A percentile compares a stretch with the other conserved stretches of the same genome.
Conservation (phyloP, 2,888 invertebrate genomes). For the Synergus umbraculus region DNA sequence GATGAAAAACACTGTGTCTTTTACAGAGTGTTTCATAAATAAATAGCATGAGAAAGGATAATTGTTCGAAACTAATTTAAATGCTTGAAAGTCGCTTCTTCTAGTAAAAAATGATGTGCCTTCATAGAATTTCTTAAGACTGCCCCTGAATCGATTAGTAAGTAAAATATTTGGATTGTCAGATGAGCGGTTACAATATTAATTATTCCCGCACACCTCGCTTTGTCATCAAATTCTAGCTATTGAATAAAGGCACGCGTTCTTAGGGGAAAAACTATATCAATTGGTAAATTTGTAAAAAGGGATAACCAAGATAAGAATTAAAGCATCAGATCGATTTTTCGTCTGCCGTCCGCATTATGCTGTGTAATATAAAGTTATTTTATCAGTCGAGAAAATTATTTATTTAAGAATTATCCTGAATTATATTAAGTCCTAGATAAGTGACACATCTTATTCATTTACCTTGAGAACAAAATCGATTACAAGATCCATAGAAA, state of each 20-base stretch:
- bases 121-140: constrained; percentile 10
- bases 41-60: background rate
- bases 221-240: background rate
- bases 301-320: background rate
- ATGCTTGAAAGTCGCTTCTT: background rate
- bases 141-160: constrained; percentile 30
- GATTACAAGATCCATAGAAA: background rate
- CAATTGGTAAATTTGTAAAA: background rate
- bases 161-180: constrained; percentile 7
- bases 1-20: background rate
- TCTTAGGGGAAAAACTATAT: constrained; percentile 14
- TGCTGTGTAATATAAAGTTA: constrained; percentile 31
- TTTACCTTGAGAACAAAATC: background rate
- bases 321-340: background rate
- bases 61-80: background rate
- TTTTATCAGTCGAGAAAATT: background rate
- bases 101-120: constrained; percentile 27
- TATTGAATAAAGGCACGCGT: background rate
- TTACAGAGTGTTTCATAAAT: background rate
- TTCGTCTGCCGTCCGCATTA: constrained; percentile 20
- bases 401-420: constrained; percentile 5
- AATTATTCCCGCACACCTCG: background rate
- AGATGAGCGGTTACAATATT: background rate
- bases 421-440: background rate
- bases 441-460: constrained; percentile 20